Base-by-base conservation (phyloP, 2,888 invertebrate genomes). In the Tinea trinotella region DNA sequence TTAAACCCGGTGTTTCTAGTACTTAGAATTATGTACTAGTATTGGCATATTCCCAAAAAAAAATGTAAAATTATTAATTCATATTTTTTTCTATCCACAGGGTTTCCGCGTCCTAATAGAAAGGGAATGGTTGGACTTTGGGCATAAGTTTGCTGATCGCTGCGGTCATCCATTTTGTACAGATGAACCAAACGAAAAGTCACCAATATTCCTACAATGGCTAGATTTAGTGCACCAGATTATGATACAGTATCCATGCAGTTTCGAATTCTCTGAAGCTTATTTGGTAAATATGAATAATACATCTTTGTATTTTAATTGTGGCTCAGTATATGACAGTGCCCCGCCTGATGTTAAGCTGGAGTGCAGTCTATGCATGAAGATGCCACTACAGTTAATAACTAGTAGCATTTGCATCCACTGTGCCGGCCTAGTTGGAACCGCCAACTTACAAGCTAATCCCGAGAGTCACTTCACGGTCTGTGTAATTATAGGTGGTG, bases 141-240 rank as follows among this genome's bases (percentile, higher is more conserved):
- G 99, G 0, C 99, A 99, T 86, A 99, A 99, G 85, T 99, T 99
- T 82, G 95, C 95, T 4, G 98, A 99, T 80, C 91, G 99, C 53
- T 97, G 97, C 75, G 94, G 94, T 0, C 93, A 93, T 67, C 90
- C 90, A 34, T 91, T 93, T 40, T 92, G 92, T 10, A 88, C 91
- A 2, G 95, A 95, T 59, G 97, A 98, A 68, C 88, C 90, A n/a
- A 98, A 97, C 77, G 99, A 99, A 82, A 89, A 97, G 30, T 97
- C 97, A 69, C 99, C 99, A 3, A 95, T 99, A 62, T 99, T 99
- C 87, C 87, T 99, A 57, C 99, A 99, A 80, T 99, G 98, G 97
- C 88, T 99, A 40, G 99, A 99, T 76, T 94, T 97, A 68, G 94
- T 99, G 3, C 94, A 97, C 80, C 99, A 99, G 82, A 88, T 98